These are phyloP conservation scores for Malacoraja senta DNA, from an alignment of 2,797 vertebrate genomes.

Conservation along the genomic window DNA sequence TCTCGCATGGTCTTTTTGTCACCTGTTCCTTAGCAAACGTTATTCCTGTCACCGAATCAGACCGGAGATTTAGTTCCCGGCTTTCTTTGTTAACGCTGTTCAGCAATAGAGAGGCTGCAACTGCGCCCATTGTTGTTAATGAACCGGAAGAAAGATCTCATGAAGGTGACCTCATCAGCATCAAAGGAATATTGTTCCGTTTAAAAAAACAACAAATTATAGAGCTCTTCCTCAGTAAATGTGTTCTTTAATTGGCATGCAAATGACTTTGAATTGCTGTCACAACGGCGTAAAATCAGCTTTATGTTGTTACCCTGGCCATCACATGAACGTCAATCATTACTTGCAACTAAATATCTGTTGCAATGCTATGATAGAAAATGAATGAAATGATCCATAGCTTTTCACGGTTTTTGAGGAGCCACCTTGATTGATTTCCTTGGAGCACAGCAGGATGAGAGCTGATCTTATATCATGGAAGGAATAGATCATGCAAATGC, in stretches of 20 bases:
- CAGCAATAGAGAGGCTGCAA: no score
- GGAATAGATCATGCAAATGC: no score
- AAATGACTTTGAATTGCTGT: conserved; percentile 17
- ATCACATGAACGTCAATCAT: not conserved
- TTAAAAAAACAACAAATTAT: not conserved
- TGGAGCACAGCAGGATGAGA: no score
- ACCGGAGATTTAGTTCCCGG: no score
- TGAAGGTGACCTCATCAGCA: not conserved
- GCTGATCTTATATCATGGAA: no score
- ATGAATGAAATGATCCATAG: not conserved
- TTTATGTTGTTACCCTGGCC: not conserved
- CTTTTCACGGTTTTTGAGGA: not conserved
- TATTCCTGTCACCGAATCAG: not conserved
- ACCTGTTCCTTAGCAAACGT: no score
- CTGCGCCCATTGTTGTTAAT: not conserved
- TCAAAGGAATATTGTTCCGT: not conserved
- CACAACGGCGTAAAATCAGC: not conserved
- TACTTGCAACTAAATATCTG: conserved; percentile 16
- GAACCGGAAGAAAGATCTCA: not conserved
- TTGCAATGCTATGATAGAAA: not conserved
- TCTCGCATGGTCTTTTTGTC: not conserved
- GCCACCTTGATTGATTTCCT: not conserved
- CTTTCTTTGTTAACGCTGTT: not conserved
- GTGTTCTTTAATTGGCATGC: not conserved
- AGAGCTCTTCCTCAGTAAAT: not conserved